phyloP scores from a whole-genome alignment of 2,113 vertebrate species.

The Solea senegalensis region DNA sequence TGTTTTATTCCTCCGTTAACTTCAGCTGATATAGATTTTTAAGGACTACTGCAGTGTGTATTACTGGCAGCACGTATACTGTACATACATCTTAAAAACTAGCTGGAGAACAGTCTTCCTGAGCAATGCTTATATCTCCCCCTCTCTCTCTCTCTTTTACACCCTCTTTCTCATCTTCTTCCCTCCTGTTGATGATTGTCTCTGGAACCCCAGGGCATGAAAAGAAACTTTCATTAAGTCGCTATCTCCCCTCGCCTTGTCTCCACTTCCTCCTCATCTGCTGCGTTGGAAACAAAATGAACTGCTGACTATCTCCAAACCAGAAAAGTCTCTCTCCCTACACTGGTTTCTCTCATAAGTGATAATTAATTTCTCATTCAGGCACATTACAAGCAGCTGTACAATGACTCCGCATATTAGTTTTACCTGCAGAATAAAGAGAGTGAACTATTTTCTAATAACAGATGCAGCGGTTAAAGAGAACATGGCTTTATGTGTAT shows the following conservation, averaged over 20 bases:
- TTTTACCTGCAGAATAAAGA: slow-evolving; percentile 50
- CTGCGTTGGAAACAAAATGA: slow-evolving; percentile 64
- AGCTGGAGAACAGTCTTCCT: slow-evolving; percentile 23
- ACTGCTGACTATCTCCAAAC: slow-evolving; percentile 53
- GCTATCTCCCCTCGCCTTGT: slow-evolving; percentile 51
- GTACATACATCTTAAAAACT: slow-evolving; percentile 6
- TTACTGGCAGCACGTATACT: neutral
- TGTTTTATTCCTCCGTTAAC: slow-evolving; percentile 5
- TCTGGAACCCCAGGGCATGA: slow-evolving; percentile 42
- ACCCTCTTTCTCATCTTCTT: slow-evolving; percentile 17
- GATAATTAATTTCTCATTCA: slow-evolving; percentile 61
- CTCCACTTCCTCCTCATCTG: slow-evolving; percentile 37
- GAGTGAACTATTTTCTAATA: slow-evolving; percentile 43
- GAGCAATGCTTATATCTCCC: slow-evolving; percentile 23
- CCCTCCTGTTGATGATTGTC: slow-evolving; percentile 47
- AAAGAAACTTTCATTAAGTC: slow-evolving; percentile 64
- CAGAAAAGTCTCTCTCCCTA: slow-evolving; percentile 6
- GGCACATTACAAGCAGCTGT: slow-evolving; percentile 16
- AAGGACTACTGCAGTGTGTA: neutral
- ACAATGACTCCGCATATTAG: slow-evolving; percentile 54
- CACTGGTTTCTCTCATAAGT: slow-evolving; percentile 49
- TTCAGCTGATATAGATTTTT: slow-evolving; percentile 17
- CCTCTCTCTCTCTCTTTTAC: neutral
- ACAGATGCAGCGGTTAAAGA: slow-evolving; percentile 25
- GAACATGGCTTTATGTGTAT: slow-evolving; percentile 9